Conservation (phyloP, 1,140 invertebrate species). For the Macrosteles quadrilineatus region DNA sequence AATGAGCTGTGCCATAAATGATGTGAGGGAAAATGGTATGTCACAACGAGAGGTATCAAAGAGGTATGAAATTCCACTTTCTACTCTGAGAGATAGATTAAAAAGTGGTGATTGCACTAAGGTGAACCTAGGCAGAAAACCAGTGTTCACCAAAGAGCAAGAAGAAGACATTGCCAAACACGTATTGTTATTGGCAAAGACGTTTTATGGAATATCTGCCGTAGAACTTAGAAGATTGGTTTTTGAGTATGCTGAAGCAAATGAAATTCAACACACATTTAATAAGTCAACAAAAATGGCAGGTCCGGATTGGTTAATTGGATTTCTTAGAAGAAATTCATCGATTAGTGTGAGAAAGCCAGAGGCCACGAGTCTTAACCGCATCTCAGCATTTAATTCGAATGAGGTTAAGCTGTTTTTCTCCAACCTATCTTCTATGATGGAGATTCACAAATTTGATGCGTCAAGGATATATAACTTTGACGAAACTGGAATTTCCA, state of each 20-base stretch:
- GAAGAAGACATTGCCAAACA: constrained; percentile 34
- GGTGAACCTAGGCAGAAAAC: constrained; percentile 20
- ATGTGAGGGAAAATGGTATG: background rate
- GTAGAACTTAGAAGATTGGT: constrained; percentile 41
- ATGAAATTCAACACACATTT: constrained; percentile 38
- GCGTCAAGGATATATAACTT: constrained; percentile 46
- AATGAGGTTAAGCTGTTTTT: constrained; percentile 42
- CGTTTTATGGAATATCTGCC: constrained; percentile 40
- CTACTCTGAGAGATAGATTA: background rate
- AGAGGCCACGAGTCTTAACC: constrained; percentile 41
- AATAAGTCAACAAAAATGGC: constrained; percentile 36
- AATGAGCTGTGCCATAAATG: background rate
- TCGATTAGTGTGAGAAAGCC: constrained; percentile 39
- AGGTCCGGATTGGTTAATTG: constrained; percentile 40
- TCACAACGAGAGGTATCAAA: background rate
- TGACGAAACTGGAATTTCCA: constrained; percentile 50
- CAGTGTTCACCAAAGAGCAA: constrained; percentile 31
- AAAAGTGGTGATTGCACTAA: background rate
- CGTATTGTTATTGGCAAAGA: constrained; percentile 24
- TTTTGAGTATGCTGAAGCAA: constrained; percentile 42
- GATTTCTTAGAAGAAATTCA: constrained; percentile 40
- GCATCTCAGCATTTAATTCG: constrained; percentile 34
- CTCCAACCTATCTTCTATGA: constrained; percentile 45
- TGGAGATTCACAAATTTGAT: constrained; percentile 40
- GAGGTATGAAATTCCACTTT: background rate